These are phyloP conservation scores for Eurosta solidaginis DNA, from an alignment of 1,140 invertebrate species.

Conservation along the genomic window DNA sequence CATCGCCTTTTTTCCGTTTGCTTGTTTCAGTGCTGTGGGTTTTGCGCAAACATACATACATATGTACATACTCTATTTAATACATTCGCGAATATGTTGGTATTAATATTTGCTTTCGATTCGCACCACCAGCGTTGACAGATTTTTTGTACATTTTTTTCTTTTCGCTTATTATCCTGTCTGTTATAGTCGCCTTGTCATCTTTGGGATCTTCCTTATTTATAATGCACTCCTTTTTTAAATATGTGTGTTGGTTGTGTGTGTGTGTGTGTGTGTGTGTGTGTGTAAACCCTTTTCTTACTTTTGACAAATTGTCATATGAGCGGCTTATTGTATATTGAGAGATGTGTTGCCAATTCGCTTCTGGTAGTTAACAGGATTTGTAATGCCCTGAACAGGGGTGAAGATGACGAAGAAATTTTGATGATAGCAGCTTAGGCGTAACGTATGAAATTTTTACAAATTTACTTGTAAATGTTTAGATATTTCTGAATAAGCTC, in stretches of 20 bases:
- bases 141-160: neutral
- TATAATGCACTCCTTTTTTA: no score
- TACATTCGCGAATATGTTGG: neutral
- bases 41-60: neutral
- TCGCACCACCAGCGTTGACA: neutral
- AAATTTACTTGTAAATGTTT: no score
- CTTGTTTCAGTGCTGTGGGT: constrained; percentile 12
- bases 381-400: neutral
- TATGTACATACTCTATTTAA: no score
- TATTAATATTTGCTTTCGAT: neutral
- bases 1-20: neutral
- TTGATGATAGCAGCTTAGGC: no score
- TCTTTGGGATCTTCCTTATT: neutral
- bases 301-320: constrained; percentile 4
- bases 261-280: neutral
- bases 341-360: neutral
- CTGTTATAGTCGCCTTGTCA: neutral
- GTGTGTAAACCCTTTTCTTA: neutral
- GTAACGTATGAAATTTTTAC: no score
- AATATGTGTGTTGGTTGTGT: no score
- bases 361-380: neutral
- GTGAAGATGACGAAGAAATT: no score
- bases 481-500: no score
- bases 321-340: constrained; percentile 4
- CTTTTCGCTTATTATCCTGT: neutral